A percentile compares a stretch with the other conserved stretches of the same genome.
Conservation (phyloP, 2,113 vertebrate species). For the Sprattus sprattus region DNA sequence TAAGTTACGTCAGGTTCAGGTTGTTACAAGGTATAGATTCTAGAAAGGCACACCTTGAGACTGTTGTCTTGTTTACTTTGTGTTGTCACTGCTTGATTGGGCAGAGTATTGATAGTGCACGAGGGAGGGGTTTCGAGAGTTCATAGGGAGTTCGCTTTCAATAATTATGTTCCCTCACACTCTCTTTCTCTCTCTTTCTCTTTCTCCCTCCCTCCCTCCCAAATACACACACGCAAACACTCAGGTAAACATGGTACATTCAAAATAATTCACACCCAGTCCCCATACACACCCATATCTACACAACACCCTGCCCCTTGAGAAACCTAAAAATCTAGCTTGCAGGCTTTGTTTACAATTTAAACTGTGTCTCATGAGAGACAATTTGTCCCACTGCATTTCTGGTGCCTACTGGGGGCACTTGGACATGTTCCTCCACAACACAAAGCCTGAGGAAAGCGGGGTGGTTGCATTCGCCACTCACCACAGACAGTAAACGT, state of each 20-base stretch:
- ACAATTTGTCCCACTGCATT: not conserved
- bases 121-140: not conserved
- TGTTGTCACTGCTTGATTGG: not conserved
- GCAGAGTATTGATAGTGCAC: not conserved
- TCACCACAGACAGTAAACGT: conserved; percentile 1
- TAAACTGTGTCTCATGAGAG: not conserved
- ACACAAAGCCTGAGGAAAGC: not conserved
- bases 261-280: not conserved
- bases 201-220: not conserved
- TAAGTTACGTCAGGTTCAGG: not conserved
- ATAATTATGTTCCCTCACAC: conserved; percentile 16
- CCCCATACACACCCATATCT: not conserved
- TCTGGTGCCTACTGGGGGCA: not conserved
- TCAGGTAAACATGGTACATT: no score
- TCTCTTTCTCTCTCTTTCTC: not conserved
- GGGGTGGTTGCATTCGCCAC: not conserved
- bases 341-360: not conserved
- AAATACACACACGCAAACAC: not conserved
- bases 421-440: not conserved
- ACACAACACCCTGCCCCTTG: not conserved
- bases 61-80: not conserved
- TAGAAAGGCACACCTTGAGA: not conserved
- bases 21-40: not conserved
- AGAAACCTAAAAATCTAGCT: not conserved
- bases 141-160: not conserved